Evolutionary conservation across 1,140 invertebrate genomes (phyloP).

Genomic region (Drosophila virilis): DNA sequence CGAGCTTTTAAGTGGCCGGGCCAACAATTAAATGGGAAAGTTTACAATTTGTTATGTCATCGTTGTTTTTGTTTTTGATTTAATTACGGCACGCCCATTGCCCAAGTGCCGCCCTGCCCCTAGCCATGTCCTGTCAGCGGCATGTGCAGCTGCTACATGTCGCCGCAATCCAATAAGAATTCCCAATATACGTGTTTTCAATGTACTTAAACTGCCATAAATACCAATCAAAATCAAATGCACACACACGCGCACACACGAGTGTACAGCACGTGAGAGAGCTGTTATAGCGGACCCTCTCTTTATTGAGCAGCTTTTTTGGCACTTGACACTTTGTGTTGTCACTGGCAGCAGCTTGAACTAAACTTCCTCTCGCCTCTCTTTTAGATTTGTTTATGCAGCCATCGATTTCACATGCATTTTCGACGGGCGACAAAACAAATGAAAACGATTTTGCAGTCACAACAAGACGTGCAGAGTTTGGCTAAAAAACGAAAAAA

Average conservation of each 20-base stretch:
- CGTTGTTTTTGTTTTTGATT: conserved; percentile 17
- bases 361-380: conserved; percentile 10
- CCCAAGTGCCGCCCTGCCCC: conserved; percentile 8
- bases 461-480: no score
- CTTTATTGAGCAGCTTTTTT: conserved; percentile 9
- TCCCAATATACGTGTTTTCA: conserved; percentile 45
- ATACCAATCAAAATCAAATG: conserved; percentile 84
- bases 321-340: conserved; percentile 29
- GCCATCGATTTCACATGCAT: conserved; percentile 13
- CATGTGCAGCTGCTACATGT: conserved; percentile 11
- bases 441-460: not conserved
- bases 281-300: no score
- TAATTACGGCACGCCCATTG: conserved; percentile 2
- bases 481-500: no score
- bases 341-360: conserved; percentile 29
- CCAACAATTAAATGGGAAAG: conserved; percentile 44
- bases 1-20: conserved; percentile 51
- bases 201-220: conserved; percentile 80
- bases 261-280: not conserved
- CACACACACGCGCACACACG: conserved; percentile 35
- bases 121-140: conserved; percentile 31
- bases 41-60: conserved; percentile 19
- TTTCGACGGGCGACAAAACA: conserved; percentile 21
- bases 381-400: not conserved
- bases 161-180: conserved; percentile 46